Conservation (phyloP, 2,888 invertebrate genomes). For the Coremacera marginata region DNA sequence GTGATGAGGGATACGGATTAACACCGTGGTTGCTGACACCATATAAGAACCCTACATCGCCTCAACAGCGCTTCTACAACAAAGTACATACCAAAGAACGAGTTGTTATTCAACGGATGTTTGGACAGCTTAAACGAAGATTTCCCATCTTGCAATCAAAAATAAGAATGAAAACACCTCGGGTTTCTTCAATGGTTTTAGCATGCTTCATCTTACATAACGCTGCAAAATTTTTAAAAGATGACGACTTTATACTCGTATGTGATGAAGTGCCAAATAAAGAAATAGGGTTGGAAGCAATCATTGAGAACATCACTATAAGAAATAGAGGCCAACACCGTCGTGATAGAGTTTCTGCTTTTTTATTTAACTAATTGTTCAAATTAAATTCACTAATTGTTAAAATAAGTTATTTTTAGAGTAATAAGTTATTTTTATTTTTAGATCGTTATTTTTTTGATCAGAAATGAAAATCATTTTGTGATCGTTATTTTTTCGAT, state of each 20-base stretch:
- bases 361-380: too few relatives aligned
- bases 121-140: slow-evolving; percentile 29
- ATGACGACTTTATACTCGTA: not conserved
- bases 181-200: slow-evolving; percentile 21
- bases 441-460: too few relatives aligned
- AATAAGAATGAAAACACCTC: slow-evolving; percentile 23
- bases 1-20: slow-evolving; percentile 38
- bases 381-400: too few relatives aligned
- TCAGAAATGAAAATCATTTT: too few relatives aligned
- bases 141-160: slow-evolving; percentile 31
- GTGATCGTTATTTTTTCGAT: too few relatives aligned
- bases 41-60: slow-evolving; percentile 26
- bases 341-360: too few relatives aligned
- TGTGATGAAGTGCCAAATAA: too few relatives aligned
- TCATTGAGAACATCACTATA: too few relatives aligned
- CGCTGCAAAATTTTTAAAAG: slow-evolving; percentile 9
- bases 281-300: too few relatives aligned
- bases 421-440: too few relatives aligned
- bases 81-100: slow-evolving; percentile 38
- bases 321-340: too few relatives aligned
- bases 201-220: slow-evolving; percentile 33
- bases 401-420: too few relatives aligned
- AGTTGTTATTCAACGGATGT: slow-evolving; percentile 25
- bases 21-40: slow-evolving; percentile 41
- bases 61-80: slow-evolving; percentile 21